Percentiles rank a stretch among this genome's conserved stretches.
Conservation (phyloP, 2,888 invertebrate genomes). For the Drosophila merina region DNA sequence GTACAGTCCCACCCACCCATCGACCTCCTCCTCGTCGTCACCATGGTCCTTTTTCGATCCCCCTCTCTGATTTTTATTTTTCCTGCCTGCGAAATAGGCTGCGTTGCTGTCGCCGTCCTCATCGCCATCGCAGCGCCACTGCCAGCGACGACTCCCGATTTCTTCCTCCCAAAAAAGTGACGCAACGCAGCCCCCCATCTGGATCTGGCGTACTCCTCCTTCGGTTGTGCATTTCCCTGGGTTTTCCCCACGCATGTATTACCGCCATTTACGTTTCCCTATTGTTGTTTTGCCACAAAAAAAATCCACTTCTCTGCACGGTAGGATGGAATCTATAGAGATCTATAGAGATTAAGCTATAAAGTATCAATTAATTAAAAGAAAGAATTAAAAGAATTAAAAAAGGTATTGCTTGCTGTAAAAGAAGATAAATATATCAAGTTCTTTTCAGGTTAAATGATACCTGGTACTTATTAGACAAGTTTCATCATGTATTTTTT, state of each 20-base stretch:
- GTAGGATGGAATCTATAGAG: slow-evolving; percentile 16
- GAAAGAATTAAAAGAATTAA: not conserved
- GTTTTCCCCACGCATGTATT: slow-evolving; percentile 36
- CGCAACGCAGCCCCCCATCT: slow-evolving; percentile 19
- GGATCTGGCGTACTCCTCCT: not conserved
- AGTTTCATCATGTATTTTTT: too few relatives aligned
- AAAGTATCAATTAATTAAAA: too few relatives aligned
- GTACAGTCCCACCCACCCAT: slow-evolving; percentile 2
- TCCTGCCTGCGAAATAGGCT: slow-evolving; percentile 53
- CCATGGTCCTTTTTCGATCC: too few relatives aligned
- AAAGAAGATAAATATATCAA: too few relatives aligned
- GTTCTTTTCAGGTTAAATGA: too few relatives aligned
- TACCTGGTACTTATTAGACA: too few relatives aligned
- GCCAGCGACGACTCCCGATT: slow-evolving; percentile 3
- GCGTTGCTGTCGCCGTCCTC: slow-evolving; percentile 33
- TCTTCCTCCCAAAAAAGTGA: not conserved
- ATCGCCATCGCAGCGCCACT: too few relatives aligned
- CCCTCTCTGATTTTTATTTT: slow-evolving; percentile 26
- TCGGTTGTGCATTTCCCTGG: slow-evolving; percentile 8
- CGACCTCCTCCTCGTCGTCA: too few relatives aligned
- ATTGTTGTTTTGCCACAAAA: slow-evolving; percentile 51
- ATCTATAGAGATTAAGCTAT: too few relatives aligned
- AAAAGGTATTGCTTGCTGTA: not conserved
- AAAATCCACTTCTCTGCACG: slow-evolving; percentile 60
- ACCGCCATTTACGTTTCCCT: slow-evolving; percentile 19